phyloP scores from a whole-genome alignment of 2,888 invertebrate genomes.

The Parnassius apollo region DNA sequence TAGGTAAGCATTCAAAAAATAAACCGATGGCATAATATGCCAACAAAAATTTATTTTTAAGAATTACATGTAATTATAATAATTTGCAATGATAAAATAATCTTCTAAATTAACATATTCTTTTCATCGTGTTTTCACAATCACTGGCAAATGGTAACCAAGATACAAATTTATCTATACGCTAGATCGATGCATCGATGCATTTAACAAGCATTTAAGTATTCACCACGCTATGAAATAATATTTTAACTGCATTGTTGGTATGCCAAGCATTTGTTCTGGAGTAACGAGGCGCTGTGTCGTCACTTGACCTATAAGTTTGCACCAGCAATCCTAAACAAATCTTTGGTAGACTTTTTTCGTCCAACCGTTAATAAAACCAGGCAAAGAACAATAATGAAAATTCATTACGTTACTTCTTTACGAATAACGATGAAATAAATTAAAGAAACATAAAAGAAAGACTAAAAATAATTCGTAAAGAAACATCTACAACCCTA shows the following conservation, averaged over 20 bases:
- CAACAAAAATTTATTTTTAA: too few species aligned
- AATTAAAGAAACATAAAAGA: too few species aligned
- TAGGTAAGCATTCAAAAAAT: too few species aligned
- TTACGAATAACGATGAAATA: too few species aligned
- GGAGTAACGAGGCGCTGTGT: slow-evolving; percentile 35
- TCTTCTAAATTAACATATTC: too few species aligned
- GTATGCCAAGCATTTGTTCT: slow-evolving; percentile 34
- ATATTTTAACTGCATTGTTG: slow-evolving; percentile 19
- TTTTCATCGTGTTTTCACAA: not conserved
- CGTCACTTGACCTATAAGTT: slow-evolving; percentile 38
- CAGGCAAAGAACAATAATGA: too few species aligned
- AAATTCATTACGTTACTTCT: too few species aligned
- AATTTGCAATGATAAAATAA: too few species aligned
- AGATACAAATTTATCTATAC: slow-evolving; percentile 3
- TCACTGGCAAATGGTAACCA: not conserved
- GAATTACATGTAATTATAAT: too few species aligned
- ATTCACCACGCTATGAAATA: slow-evolving; percentile 20
- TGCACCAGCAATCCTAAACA: slow-evolving; percentile 36
- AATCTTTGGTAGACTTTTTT: slow-evolving; percentile 34
- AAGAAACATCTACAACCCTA: too few species aligned
- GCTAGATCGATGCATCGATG: slow-evolving; percentile 15
- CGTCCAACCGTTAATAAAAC: slow-evolving; percentile 25
- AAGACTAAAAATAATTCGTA: too few species aligned
- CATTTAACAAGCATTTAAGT: slow-evolving; percentile 17
- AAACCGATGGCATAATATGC: too few species aligned